Conservation (phyloP, 2,113 vertebrate genomes). For the Crocuta crocuta region DNA sequence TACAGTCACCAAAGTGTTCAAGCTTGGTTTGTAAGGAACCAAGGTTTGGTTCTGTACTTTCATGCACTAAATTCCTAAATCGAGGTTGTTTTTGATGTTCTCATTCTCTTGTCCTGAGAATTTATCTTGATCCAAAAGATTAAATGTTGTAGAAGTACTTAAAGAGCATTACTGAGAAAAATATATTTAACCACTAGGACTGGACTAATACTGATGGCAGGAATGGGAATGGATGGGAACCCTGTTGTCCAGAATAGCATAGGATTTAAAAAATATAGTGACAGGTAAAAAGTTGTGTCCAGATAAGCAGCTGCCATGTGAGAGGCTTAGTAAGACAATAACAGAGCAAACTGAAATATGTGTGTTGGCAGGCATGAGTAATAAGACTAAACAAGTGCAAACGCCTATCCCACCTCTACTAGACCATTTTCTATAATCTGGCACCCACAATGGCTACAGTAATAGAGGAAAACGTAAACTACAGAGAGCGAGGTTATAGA, state of each 20-base stretch:
- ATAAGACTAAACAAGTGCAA: not conserved
- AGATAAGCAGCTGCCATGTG: not conserved
- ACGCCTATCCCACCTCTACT: not conserved
- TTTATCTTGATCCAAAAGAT: not conserved
- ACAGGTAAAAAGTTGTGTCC: not conserved
- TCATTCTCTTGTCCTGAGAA: not conserved
- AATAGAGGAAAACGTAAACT: not conserved
- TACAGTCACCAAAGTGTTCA: not conserved
- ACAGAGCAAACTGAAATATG: not conserved
- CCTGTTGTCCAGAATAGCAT: not conserved
- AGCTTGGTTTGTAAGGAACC: not conserved
- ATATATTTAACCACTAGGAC: not conserved
- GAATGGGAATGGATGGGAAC: not conserved
- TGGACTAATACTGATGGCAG: not conserved
- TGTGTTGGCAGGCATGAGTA: not conserved
- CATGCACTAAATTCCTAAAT: not conserved
- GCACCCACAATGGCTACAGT: not conserved
- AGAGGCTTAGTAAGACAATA: not conserved
- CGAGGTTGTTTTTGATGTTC: not conserved
- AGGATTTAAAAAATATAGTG: not conserved
- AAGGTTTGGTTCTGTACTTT: not conserved
- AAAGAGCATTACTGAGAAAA: not conserved
- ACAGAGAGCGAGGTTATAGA: not conserved
- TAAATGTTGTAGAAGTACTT: not conserved
- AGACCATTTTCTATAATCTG: not conserved